phyloP scores from a whole-genome alignment of 2,113 vertebrate species.

The Dipodomys merriami region DNA sequence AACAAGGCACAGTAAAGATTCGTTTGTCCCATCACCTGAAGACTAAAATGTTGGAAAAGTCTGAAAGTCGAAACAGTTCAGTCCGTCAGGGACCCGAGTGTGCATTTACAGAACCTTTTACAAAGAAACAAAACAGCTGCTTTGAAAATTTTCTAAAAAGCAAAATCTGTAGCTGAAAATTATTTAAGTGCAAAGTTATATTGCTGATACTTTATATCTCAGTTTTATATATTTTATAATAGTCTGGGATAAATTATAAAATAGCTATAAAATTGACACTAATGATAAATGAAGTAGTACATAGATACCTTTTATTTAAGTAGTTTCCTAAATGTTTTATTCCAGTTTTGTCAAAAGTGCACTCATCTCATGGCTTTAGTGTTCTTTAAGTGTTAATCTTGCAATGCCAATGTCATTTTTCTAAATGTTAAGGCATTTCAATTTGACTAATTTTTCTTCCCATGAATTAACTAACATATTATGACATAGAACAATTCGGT shows the following conservation, averaged over 20 bases:
- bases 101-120: constrained; percentile 83
- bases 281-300: constrained; percentile 82
- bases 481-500: constrained; percentile 77
- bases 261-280: constrained; percentile 83
- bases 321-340: constrained; percentile 81
- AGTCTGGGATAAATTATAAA: constrained; percentile 88
- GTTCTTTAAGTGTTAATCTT: constrained; percentile 86
- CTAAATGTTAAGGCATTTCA: constrained; percentile 67
- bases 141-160: constrained; percentile 87
- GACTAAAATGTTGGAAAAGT: constrained; percentile 82
- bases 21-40: constrained; percentile 82
- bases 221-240: constrained; percentile 91
- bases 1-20: constrained; percentile 79
- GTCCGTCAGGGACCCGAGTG: constrained; percentile 83
- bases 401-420: constrained; percentile 84
- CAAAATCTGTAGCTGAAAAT: constrained; percentile 88
- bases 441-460: constrained; percentile 60
- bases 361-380: constrained; percentile 83
- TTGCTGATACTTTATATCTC: constrained; percentile 89
- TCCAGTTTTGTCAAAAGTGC: constrained; percentile 82
- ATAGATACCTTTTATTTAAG: constrained; percentile 81
- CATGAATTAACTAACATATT: constrained; percentile 65
- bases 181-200: constrained; percentile 88
- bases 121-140: constrained; percentile 84
- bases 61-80: constrained; percentile 82